Conservation (phyloP, 2,888 invertebrate genomes). For the Hemicrepidius hirtus region DNA sequence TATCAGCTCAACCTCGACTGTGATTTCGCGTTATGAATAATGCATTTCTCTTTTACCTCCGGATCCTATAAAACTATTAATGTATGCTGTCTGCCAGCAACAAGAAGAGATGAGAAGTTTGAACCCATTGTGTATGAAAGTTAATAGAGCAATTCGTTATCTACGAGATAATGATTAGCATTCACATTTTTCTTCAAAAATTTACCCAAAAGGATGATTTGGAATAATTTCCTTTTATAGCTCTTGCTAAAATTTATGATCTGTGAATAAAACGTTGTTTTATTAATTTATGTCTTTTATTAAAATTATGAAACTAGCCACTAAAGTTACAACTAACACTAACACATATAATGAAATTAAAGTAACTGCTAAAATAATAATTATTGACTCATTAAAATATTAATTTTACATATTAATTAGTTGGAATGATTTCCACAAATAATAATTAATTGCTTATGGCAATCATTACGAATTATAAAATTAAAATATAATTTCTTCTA, state of each 20-base stretch:
- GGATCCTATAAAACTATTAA: slow-evolving; percentile 52
- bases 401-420: too few species aligned
- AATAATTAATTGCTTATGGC: neutral
- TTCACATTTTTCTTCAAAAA: slow-evolving; percentile 5
- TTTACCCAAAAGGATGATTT: neutral
- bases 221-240: too few species aligned
- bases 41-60: slow-evolving; percentile 48
- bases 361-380: too few species aligned
- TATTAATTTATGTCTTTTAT: too few species aligned
- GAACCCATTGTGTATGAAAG: slow-evolving; percentile 20
- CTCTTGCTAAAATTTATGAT: too few species aligned
- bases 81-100: slow-evolving; percentile 42
- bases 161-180: neutral
- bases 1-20: slow-evolving; percentile 49
- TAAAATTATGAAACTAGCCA: too few species aligned
- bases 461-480: neutral
- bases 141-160: slow-evolving; percentile 40
- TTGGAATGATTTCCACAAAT: too few species aligned
- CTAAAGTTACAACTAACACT: too few species aligned
- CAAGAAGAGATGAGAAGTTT: slow-evolving; percentile 16
- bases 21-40: slow-evolving; percentile 50
- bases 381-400: too few species aligned
- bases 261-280: too few species aligned
- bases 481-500: too few species aligned
- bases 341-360: too few species aligned